Evolutionary conservation across 1,140 invertebrate species (phyloP).

Genomic region (Lethocerus indicus): DNA sequence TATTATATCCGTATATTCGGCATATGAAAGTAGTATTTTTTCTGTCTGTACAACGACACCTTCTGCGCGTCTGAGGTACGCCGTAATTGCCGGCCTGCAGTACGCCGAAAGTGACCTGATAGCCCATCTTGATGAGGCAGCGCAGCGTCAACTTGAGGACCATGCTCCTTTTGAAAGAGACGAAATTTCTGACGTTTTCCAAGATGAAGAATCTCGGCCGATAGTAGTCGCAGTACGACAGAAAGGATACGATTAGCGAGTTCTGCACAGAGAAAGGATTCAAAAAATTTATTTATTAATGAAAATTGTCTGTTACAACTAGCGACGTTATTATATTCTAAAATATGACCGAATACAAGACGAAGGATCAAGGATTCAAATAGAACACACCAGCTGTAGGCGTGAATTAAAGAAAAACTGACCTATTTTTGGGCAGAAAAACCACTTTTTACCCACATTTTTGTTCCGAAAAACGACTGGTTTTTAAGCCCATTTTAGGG

Average conservation of each 20-base stretch:
- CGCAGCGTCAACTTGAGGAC: constrained; percentile 65
- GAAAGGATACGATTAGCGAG: constrained; percentile 65
- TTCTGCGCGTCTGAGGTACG: constrained; percentile 61
- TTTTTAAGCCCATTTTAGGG: too few relatives aligned
- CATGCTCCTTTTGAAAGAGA: constrained; percentile 58
- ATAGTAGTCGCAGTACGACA: constrained; percentile 78
- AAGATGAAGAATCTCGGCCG: constrained; percentile 68
- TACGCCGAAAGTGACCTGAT: constrained; percentile 74
- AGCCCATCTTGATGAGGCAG: constrained; percentile 67
- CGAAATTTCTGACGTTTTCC: constrained; percentile 80
- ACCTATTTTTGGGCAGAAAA: too few relatives aligned
- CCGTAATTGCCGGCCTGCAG: constrained; percentile 78
- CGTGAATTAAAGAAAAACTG: too few relatives aligned
- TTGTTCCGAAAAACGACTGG: too few relatives aligned
- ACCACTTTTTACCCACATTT: too few relatives aligned
- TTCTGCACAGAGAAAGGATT: too few relatives aligned
- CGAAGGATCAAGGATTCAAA: too few relatives aligned
- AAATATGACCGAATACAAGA: too few relatives aligned
- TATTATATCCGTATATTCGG: not conserved
- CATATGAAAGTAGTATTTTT: not conserved
- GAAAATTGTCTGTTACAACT: too few relatives aligned
- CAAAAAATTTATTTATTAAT: too few relatives aligned
- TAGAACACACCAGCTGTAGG: too few relatives aligned
- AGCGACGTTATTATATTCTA: too few relatives aligned
- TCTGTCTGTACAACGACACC: constrained; percentile 24